Conservation (phyloP, 2,888 invertebrate genomes). For the Lasioglossum malachurum region DNA sequence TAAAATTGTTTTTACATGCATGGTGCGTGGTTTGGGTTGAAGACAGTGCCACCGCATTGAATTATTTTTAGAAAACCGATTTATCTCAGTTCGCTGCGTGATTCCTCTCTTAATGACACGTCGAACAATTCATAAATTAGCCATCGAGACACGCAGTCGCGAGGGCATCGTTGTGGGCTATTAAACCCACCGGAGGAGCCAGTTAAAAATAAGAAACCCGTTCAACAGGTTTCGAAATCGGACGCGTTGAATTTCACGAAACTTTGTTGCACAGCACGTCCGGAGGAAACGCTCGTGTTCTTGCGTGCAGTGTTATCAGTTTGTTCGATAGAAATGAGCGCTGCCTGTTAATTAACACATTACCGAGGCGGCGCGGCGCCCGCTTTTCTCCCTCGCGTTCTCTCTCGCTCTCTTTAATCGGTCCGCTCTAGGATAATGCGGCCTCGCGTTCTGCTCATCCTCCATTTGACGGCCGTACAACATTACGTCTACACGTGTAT, state of each 20-base stretch:
- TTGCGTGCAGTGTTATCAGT: constrained; percentile 4
- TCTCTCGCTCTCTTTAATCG: neutral
- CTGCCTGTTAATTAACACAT: constrained; percentile 23
- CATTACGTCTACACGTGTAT: constrained; percentile 43
- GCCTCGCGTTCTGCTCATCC: neutral
- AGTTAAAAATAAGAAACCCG: constrained; percentile 65
- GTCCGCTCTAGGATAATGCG: neutral
- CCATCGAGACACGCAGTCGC: constrained; percentile 3
- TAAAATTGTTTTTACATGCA: neutral
- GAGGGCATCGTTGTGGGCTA: neutral
- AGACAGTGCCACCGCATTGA: neutral
- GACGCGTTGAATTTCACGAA: constrained; percentile 32
- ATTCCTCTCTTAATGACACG: neutral
- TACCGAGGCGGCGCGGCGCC: neutral
- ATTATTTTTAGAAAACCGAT: neutral
- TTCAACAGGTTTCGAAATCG: constrained; percentile 57
- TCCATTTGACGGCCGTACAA: constrained; percentile 13
- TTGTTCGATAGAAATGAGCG: constrained; percentile 1
- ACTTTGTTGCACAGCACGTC: neutral
- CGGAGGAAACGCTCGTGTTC: constrained; percentile 2
- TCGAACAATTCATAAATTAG: neutral
- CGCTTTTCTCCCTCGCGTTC: neutral
- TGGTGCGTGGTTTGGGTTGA: neutral
- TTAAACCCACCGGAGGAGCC: constrained; percentile 16
- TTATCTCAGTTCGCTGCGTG: neutral